Evolutionary conservation across 2,888 invertebrate species (phyloP), one percentile per base, ranked within the genome.

Genomic region (Andrena bicolor): DNA sequence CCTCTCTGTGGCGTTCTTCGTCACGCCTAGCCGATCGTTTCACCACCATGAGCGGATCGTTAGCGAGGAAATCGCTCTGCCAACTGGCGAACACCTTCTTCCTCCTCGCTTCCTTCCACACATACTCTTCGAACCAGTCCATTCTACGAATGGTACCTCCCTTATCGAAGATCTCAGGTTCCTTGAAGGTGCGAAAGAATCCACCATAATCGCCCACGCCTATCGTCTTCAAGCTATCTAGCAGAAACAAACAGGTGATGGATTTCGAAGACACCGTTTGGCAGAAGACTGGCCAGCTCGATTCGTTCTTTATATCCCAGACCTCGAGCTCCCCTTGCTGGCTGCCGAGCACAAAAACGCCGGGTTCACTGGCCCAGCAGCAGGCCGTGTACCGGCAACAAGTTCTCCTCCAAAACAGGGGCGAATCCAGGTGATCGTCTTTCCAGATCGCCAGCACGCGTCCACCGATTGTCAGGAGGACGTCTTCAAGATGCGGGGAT

Each of bases 391-490:
- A 95, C 51, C 88, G 86, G 7, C 94, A 94, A 3, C 94, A 93
- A 30, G 95, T 94, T 84, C 95, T 95, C 71, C 97, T 95, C 96
- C 96, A 96, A 76, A 96, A 93, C 2, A 97, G 91, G 0, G 97
- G 97, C 1, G 83, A 83, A 68, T 94, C 95, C 48, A 93, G 90
- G 49, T 96, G 95, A 70, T 96, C 95, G 84, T 97, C 96, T 82
- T 94, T 94, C 97, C 97, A 97, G 71, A 97, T 93, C 0, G 97
- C 96, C 90, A 97, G 96, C 64, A 96, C 95, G 93, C 95, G 96
- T 4, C 97, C 97, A 0, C 98, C 98, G 16, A 97, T 95, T 7
- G 97, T 96, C n/a, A 97, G 93, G 48, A 97, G 94, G 5, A 97
- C 91, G 78, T 96, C 94, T 60, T 94, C 94, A 80, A 96, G 94